Conservation (phyloP, 2,113 vertebrate species). For the Micromys minutus region DNA sequence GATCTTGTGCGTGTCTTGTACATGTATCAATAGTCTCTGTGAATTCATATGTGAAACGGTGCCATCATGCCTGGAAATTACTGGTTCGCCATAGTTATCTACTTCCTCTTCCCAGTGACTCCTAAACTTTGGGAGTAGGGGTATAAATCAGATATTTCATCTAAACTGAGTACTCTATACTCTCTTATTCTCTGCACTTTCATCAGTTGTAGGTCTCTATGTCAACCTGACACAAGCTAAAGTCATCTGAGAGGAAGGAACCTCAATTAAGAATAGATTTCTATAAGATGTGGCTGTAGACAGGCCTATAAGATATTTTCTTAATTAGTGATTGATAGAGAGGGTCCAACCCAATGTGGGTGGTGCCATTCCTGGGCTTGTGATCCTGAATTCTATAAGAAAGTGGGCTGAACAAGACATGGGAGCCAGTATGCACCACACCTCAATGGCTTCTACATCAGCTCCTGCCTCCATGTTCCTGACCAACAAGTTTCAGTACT, state of each 20-base stretch:
- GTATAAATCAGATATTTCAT: not conserved
- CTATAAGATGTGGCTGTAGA: not conserved
- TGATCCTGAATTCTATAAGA: not conserved
- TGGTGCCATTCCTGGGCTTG: not conserved
- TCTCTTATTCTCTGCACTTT: not conserved
- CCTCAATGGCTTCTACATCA: not conserved
- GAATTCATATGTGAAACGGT: not conserved
- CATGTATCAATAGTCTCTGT: not conserved
- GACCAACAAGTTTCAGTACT: not conserved
- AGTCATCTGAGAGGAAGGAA: not conserved
- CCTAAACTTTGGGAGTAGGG: not conserved
- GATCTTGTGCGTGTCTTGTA: not conserved
- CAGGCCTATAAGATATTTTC: not conserved
- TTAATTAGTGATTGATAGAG: not conserved
- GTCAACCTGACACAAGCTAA: not conserved
- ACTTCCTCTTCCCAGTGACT: not conserved
- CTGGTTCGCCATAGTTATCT: not conserved
- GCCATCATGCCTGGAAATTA: not conserved
- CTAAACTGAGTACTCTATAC: not conserved
- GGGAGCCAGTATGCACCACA: not conserved
- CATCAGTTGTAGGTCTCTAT: not conserved
- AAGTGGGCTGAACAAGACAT: not conserved
- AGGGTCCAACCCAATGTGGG: not conserved
- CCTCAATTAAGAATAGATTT: not conserved
- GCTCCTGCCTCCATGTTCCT: not conserved